Evolutionary conservation across 2,888 invertebrate genomes (phyloP).

Genomic region (Pachliopta kotzebuea): DNA sequence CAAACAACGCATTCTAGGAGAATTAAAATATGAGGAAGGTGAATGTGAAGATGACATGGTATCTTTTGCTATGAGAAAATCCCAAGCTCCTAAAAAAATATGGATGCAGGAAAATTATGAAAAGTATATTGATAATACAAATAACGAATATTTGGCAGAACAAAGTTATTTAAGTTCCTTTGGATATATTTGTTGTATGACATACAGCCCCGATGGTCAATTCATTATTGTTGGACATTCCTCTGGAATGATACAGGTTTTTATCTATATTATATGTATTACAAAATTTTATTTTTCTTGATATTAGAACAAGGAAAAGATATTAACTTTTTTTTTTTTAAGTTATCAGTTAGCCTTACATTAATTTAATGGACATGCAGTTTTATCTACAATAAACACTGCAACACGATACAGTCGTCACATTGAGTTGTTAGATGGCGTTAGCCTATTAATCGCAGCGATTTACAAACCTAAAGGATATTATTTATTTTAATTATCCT

Average conservation of each 20-base stretch:
- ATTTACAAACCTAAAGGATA: too few relatives aligned
- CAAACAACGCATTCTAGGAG: conserved; percentile 47
- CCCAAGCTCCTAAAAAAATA: conserved; percentile 37
- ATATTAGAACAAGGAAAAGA: too few relatives aligned
- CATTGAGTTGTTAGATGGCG: too few relatives aligned
- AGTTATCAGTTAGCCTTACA: too few relatives aligned
- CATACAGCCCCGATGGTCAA: conserved; percentile 66
- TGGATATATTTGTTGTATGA: conserved; percentile 58
- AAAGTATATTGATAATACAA: conserved; percentile 54
- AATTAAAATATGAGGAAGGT: conserved; percentile 45
- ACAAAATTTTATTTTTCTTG: too few relatives aligned
- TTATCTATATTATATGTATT: not conserved
- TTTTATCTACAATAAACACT: too few relatives aligned
- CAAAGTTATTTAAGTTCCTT: conserved; percentile 50
- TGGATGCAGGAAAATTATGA: conserved; percentile 59
- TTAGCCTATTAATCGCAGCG: too few relatives aligned
- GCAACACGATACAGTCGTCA: too few relatives aligned
- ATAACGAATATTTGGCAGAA: conserved; percentile 45
- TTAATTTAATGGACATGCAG: too few relatives aligned
- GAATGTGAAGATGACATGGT: conserved; percentile 39
- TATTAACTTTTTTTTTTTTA: too few relatives aligned
- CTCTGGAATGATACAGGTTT: conserved; percentile 78
- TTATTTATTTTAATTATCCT: too few relatives aligned
- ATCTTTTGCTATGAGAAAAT: conserved; percentile 52
- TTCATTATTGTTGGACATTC: conserved; percentile 70